phyloP scores from a whole-genome alignment of 1,140 invertebrate species.

The Sinonovacula constricta region DNA sequence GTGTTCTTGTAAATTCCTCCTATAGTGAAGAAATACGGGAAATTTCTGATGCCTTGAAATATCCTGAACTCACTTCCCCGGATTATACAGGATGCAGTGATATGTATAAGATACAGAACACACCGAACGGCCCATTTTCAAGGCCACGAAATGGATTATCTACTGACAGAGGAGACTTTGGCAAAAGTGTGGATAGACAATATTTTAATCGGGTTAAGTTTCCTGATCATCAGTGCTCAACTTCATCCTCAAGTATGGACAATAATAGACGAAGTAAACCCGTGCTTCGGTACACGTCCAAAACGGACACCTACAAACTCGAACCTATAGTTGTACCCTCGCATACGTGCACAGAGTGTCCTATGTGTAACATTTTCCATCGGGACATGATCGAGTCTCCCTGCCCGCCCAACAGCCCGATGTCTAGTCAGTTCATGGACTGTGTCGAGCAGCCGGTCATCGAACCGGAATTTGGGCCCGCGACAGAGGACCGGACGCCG shows the following conservation, averaged over 20 bases:
- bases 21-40: constrained; percentile 31
- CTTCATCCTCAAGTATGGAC: no score
- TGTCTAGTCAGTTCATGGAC: constrained; percentile 21
- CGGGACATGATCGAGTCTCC: constrained; percentile 40
- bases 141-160: neutral
- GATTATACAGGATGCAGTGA: no score
- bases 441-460: no score
- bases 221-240: constrained; percentile 27
- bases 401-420: constrained; percentile 61
- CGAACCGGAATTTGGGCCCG: neutral
- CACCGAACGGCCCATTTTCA: no score
- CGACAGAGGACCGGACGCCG: neutral
- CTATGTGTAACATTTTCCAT: constrained; percentile 54
- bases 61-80: no score
- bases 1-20: constrained; percentile 19
- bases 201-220: neutral
- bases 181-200: neutral
- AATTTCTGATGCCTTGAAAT: constrained; percentile 35
- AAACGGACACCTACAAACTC: constrained; percentile 40
- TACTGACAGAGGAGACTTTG: neutral
- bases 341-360: constrained; percentile 59
- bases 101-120: no score
- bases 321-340: constrained; percentile 62
- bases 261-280: constrained; percentile 48
- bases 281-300: constrained; percentile 51